Conservation (phyloP, 1,140 invertebrate genomes). For the Drosophila ohnishii region DNA sequence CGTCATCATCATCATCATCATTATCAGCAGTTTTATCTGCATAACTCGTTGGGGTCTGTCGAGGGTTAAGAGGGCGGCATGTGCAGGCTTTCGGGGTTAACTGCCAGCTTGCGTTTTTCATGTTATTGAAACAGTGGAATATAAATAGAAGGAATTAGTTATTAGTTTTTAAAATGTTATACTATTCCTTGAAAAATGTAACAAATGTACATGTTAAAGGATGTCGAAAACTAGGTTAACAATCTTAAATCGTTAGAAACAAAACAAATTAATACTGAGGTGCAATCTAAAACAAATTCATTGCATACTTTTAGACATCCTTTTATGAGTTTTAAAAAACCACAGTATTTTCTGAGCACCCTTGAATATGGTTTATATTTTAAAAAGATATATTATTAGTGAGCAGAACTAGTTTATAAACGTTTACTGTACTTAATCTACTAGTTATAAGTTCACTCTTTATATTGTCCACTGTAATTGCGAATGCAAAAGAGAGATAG, state of each 20-base stretch:
- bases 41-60: conserved; percentile 51
- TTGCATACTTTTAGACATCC: too few relatives aligned
- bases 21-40: conserved; percentile 61
- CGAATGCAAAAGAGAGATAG: conserved; percentile 12
- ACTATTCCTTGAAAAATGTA: not conserved
- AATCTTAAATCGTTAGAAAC: too few relatives aligned
- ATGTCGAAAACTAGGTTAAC: too few relatives aligned
- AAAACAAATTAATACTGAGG: too few relatives aligned
- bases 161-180: not conserved
- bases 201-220: too few relatives aligned
- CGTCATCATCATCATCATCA: conserved; percentile 36
- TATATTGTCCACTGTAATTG: conserved; percentile 42
- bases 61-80: conserved; percentile 24
- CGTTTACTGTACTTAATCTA: not conserved
- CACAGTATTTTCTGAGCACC: too few relatives aligned
- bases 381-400: not conserved
- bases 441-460: not conserved
- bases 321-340: too few relatives aligned
- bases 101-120: conserved; percentile 72
- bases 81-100: conserved; percentile 50
- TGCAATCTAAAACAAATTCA: too few relatives aligned
- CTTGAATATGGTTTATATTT: too few relatives aligned
- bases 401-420: not conserved
- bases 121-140: conserved; percentile 50
- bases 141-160: not conserved